Evolutionary conservation across 1,140 invertebrate species (phyloP).

Genomic region (Diachasma alloeum): DNA sequence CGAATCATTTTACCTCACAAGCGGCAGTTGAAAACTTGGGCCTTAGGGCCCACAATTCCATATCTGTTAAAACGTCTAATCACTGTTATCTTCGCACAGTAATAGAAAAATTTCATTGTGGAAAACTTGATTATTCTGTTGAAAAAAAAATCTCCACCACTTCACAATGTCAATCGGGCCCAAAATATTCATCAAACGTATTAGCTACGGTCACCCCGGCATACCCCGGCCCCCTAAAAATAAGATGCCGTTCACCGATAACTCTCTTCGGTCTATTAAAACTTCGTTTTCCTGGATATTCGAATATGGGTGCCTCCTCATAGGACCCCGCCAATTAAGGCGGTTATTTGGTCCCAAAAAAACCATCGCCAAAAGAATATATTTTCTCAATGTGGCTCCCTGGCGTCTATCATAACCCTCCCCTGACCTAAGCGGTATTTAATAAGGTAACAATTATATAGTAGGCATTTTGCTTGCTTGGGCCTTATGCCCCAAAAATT

Average conservation of each 20-base stretch:
- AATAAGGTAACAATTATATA: constrained; percentile 66
- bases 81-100: neutral
- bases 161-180: constrained; percentile 10
- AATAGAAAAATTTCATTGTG: neutral
- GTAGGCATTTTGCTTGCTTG: constrained; percentile 42
- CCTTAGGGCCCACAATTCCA: neutral
- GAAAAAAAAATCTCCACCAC: neutral
- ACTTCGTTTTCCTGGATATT: constrained; percentile 30
- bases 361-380: constrained; percentile 13
- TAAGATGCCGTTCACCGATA: constrained; percentile 23
- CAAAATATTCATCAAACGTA: constrained; percentile 13
- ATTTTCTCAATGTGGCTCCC: constrained; percentile 20
- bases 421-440: constrained; percentile 57
- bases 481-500: neutral
- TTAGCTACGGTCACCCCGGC: neutral
- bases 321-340: constrained; percentile 26
- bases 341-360: constrained; percentile 20
- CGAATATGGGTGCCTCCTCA: neutral
- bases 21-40: neutral
- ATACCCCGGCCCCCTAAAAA: neutral
- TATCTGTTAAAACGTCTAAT: neutral
- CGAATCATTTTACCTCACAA: neutral
- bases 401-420: constrained; percentile 35
- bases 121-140: no score
- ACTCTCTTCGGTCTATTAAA: constrained; percentile 27